Base-by-base conservation (phyloP, 2,797 vertebrate genomes). In the Sarcoramphus papa region DNA sequence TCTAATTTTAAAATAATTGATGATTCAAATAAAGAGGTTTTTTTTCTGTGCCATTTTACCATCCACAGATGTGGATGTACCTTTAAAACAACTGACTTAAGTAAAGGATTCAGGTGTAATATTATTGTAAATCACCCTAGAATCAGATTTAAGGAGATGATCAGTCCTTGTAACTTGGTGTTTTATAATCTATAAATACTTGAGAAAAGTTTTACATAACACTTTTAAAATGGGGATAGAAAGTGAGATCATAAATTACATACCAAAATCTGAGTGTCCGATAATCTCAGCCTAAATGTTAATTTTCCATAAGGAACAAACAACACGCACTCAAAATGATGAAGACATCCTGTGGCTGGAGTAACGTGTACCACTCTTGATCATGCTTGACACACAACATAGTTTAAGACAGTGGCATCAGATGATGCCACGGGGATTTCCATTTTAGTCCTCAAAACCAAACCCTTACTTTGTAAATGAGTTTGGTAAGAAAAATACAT, bases 331-430 rank as follows among this genome's bases (percentile, higher is more conserved):
- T 14, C 57, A 60, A 37, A 43, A 72, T 2, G 7, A 18, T 8
- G 51, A 35, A 67, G 43, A 18, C 24, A 23, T 37, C 23, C 45
- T 8, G 12, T 21, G 35, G 18, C 62, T 76, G 73, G 37, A 20
- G 53, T 7, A 27, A 40, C 2, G 0, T 16, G 19, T 53, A 6
- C 67, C 4, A 6, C 24, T 7, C 45, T 16, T 2, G 31, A 68
- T 8, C 20, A 3, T 0, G 10, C 31, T 6, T 8, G 33, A 31
- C 15, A 33, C 41, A 4, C 20, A 17, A 0, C 0, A 2, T 8
- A 5, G 12, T n/a, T 35, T n/a, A 76, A 76, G 28, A 16, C 30
- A 30, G 13, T 4, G 24, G 35, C 37, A 41, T 40, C n/a, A 37
- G 56, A 5, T 73, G 72, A 64, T 19, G 31, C 50, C 69, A 40